Conservation (phyloP, 1,140 invertebrate species). For the Bradysia coprophila region DNA sequence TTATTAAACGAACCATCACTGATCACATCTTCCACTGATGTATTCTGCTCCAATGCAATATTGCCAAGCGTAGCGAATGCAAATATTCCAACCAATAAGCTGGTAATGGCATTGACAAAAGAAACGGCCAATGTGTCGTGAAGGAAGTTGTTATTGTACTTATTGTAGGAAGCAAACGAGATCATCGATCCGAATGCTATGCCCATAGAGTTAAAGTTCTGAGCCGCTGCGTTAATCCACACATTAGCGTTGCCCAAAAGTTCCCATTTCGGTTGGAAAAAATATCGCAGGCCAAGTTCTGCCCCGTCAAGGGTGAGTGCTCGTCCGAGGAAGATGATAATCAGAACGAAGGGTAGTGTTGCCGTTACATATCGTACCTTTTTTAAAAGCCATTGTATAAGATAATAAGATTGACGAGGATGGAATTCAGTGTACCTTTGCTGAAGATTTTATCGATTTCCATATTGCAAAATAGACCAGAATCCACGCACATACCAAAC, state of each 20-base stretch:
- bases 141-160: slow-evolving; percentile 77
- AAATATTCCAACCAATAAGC: slow-evolving; percentile 68
- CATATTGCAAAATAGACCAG: slow-evolving; percentile 84
- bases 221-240: slow-evolving; percentile 81
- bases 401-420: too few species aligned
- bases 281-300: slow-evolving; percentile 56
- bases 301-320: slow-evolving; percentile 68
- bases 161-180: slow-evolving; percentile 88
- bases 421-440: slow-evolving; percentile 30
- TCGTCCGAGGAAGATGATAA: slow-evolving; percentile 59
- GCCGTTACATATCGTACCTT: slow-evolving; percentile 70
- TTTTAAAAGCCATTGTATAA: not conserved
- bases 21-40: slow-evolving; percentile 59
- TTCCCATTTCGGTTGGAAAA: slow-evolving; percentile 77
- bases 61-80: slow-evolving; percentile 78
- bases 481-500: slow-evolving; percentile 71
- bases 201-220: slow-evolving; percentile 85
- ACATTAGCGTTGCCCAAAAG: slow-evolving; percentile 65
- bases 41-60: slow-evolving; percentile 61
- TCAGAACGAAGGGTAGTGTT: slow-evolving; percentile 64
- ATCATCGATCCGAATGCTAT: slow-evolving; percentile 86
- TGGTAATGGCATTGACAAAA: slow-evolving; percentile 63
- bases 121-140: slow-evolving; percentile 69
- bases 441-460: slow-evolving; percentile 78
- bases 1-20: slow-evolving; percentile 49